These are phyloP conservation scores for Fragariocoptes setiger DNA, from an alignment of 1,140 invertebrate genomes.

Conservation along the genomic window DNA sequence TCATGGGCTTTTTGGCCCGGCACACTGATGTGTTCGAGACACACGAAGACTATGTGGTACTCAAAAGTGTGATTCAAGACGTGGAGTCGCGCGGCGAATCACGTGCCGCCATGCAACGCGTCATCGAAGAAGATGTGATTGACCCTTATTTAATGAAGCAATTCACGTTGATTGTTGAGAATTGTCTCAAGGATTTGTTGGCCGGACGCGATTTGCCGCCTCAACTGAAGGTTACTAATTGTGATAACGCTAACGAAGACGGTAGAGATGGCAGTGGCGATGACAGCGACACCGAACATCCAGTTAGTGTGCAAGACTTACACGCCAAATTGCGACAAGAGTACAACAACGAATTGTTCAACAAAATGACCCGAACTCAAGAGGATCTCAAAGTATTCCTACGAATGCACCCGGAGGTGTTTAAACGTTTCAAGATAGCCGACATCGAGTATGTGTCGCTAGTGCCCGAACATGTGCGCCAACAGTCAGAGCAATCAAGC, in stretches of 20 bases:
- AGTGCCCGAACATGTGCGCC: neutral
- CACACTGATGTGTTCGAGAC: conserved; percentile 59
- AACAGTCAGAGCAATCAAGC: conserved; percentile 1
- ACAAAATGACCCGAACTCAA: neutral
- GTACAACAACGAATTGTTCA: neutral
- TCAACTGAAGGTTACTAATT: neutral
- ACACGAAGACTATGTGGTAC: conserved; percentile 43
- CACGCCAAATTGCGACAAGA: neutral
- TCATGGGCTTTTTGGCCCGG: conserved; percentile 53
- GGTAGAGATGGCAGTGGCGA: neutral
- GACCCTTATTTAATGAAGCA: conserved; percentile 13
- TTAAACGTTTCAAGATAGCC: too few relatives aligned
- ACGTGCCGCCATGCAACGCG: conserved; percentile 8
- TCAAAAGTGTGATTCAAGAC: conserved; percentile 25
- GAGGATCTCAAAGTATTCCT: neutral
- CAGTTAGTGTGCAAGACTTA: neutral
- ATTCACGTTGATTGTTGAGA: conserved; percentile 10
- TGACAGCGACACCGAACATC: neutral
- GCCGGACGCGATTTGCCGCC: neutral
- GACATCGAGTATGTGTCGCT: too few relatives aligned
- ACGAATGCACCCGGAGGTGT: neutral
- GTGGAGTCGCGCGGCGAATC: conserved; percentile 28
- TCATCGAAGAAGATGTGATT: conserved; percentile 12
- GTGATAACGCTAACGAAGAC: too few relatives aligned
- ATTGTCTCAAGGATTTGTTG: conserved; percentile 7